Conservation (phyloP, 2,888 invertebrate genomes). For the Drosophila acutilabella region DNA sequence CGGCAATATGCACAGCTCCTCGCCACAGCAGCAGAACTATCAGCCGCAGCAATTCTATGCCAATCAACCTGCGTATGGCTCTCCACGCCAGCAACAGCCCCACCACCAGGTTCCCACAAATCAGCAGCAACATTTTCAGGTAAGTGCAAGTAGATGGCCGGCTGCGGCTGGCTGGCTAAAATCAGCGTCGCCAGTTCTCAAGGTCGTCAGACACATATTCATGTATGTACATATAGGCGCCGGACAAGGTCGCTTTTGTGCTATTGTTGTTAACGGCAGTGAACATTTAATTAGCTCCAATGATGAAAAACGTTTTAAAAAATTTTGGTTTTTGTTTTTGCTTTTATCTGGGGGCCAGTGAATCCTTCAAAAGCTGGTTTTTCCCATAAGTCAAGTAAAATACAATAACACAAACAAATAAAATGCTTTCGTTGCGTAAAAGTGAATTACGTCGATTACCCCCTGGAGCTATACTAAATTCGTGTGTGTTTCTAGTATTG, state of each 20-base stretch:
- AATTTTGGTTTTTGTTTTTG: not conserved
- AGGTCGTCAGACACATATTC: conserved; percentile 39
- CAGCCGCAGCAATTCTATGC: conserved; percentile 51
- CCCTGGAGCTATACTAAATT: conserved; percentile 25
- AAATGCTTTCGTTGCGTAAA: conserved; percentile 30
- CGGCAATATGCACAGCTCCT: conserved; percentile 45
- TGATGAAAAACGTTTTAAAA: conserved; percentile 12
- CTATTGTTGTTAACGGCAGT: conserved; percentile 36
- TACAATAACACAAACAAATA: conserved; percentile 23
- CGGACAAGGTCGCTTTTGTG: conserved; percentile 67
- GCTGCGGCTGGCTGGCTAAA: conserved; percentile 40
- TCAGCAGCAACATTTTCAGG: conserved; percentile 74
- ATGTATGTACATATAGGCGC: conserved; percentile 34
- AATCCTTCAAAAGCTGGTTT: conserved; percentile 47
- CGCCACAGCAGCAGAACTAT: conserved; percentile 55
- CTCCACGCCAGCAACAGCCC: conserved; percentile 61
- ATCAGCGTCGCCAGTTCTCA: conserved; percentile 37
- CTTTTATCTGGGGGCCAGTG: conserved; percentile 9
- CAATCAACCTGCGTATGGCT: conserved; percentile 59
- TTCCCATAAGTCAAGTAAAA: conserved; percentile 21
- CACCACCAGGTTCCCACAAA: conserved; percentile 63
- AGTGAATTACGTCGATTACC: conserved; percentile 15
- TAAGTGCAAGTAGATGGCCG: conserved; percentile 39
- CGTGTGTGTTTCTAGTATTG: not conserved
- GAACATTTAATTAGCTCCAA: conserved; percentile 45